phyloP scores from a whole-genome alignment of 2,888 invertebrate species.

The Epsilonema sp. region DNA sequence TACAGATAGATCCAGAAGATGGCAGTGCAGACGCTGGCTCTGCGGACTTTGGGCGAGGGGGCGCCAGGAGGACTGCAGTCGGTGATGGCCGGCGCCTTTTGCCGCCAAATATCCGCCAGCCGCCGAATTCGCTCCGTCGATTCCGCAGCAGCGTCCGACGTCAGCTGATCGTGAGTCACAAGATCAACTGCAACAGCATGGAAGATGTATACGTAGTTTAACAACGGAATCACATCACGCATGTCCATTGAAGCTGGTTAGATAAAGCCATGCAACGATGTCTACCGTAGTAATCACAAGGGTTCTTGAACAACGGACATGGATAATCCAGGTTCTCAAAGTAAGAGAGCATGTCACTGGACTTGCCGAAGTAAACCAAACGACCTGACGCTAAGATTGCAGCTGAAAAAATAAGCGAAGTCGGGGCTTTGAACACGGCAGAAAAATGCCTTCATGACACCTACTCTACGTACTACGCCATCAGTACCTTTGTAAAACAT shows the following conservation, averaged over 20 bases:
- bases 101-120: constrained; percentile 54
- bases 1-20: constrained; percentile 47
- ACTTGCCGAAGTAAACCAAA: constrained; percentile 69
- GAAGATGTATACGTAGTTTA: no score
- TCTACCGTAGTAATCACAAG: constrained; percentile 67
- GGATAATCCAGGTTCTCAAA: constrained; percentile 76
- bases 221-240: no score
- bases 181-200: constrained; percentile 65
- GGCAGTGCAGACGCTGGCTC: constrained; percentile 48
- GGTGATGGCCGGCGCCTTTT: constrained; percentile 40
- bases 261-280: no score
- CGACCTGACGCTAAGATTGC: constrained; percentile 68
- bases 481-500: constrained; percentile 60
- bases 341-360: constrained; percentile 65
- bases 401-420: constrained; percentile 35
- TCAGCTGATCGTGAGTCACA: constrained; percentile 74
- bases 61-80: constrained; percentile 57
- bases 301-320: constrained; percentile 85
- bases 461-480: no score
- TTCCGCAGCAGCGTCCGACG: constrained; percentile 79
- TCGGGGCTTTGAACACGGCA: no score
- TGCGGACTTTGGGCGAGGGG: constrained; percentile 45
- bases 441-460: no score
- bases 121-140: constrained; percentile 80
- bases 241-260: no score